Base-by-base conservation (phyloP, 1,140 invertebrate genomes). In the Cardiocondyla obscurior region DNA sequence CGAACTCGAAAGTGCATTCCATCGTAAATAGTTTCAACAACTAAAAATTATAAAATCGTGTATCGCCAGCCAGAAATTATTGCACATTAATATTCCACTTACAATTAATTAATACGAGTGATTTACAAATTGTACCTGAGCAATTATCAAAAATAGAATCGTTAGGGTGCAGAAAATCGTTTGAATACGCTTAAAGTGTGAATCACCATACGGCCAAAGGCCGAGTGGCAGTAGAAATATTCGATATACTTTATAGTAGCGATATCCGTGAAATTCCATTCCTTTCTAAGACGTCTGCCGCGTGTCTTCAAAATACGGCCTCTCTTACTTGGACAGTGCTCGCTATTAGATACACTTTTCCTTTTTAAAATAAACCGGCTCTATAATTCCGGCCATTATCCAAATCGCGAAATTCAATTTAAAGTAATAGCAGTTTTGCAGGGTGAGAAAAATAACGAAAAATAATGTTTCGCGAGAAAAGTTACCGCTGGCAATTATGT, bases 181-280 rank as follows among this genome's bases (percentile, higher is more conserved):
- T 3, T 53, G 36, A 12, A 64, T 55, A 39, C 25, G 46, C 25
- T 76, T 82, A 7, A 64, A 39, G 2, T 12, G 46, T 33, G 42
- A 64, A 22, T 25, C 7, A 16, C 14, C 14, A 33, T 42, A 30
- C 7, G 81, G 72, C 81, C 81, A 77, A 19, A 77, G 19, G 14
- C 81, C 72, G 0, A 82, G 12, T 16, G 57, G 16, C 10, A 62
- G 46, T 42, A 77, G 14, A n/a, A 42, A 53, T 2, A 65, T 12
- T n/a, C 81, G 57, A 76, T 76, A 53, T 4, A 77, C 1, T 44
- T 65, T 83, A 46, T 83, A 83, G 28, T 83, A 83, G 14, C 22
- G 46, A 77, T 77, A 28, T 25, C 36, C 58, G 25, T 65, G 49
- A n/a, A 36, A 65, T 33, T 77, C 72, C 72, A 83, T 83, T 65